Evolutionary conservation across 2,797 vertebrate genomes (phyloP).

Genomic region (Strix occidentalis): DNA sequence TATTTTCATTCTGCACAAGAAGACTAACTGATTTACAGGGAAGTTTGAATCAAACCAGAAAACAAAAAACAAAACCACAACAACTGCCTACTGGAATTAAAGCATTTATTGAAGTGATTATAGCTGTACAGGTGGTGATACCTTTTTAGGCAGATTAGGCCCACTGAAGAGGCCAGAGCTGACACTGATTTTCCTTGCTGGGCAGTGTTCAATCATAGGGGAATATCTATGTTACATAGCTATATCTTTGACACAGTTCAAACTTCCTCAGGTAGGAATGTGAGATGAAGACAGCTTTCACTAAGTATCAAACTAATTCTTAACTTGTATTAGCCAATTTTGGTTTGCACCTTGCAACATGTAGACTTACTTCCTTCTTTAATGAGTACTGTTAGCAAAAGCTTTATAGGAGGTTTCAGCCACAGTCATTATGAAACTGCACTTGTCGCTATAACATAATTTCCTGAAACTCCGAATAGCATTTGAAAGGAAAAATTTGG

Average conservation of each 20-base stretch:
- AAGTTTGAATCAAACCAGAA: background rate
- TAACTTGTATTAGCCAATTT: background rate
- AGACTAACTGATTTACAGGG: background rate
- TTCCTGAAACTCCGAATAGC: background rate
- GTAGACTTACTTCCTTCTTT: background rate
- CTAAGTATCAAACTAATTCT: too few relatives aligned
- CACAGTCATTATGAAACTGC: background rate
- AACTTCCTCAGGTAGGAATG: background rate
- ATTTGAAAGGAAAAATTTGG: background rate
- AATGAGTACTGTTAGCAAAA: conserved; percentile 17
- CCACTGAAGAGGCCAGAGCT: conserved; percentile 58
- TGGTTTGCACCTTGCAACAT: background rate
- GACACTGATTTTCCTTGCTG: conserved; percentile 72
- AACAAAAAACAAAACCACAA: background rate
- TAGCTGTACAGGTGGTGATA: background rate
- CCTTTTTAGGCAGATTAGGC: background rate
- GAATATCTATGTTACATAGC: conserved; percentile 51
- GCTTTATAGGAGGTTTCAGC: conserved; percentile 2
- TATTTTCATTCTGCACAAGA: background rate
- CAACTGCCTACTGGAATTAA: background rate
- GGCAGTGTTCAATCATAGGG: conserved; percentile 27
- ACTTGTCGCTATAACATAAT: background rate
- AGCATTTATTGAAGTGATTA: background rate
- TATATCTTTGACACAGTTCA: conserved; percentile 38
- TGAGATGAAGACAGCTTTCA: background rate